phyloP scores from a whole-genome alignment of 2,888 invertebrate genomes.

The Andrena praecox region DNA sequence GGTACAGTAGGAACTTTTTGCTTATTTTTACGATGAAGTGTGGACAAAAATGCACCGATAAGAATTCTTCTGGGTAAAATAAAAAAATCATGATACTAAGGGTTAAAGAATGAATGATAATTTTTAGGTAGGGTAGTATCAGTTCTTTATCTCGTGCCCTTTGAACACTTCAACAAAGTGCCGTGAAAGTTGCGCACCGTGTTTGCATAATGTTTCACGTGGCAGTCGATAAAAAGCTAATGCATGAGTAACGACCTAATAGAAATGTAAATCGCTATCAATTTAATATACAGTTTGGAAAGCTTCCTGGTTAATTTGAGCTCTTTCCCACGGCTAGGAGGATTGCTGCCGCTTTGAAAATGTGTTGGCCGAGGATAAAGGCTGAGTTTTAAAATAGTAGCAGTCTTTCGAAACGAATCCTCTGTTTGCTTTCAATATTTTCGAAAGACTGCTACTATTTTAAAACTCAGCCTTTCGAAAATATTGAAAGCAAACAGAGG shows the following conservation, averaged over 20 bases:
- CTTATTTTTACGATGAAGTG: too few relatives aligned
- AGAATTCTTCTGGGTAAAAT: too few relatives aligned
- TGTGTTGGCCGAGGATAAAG: too few relatives aligned
- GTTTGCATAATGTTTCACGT: conserved; percentile 8
- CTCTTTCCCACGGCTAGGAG: not conserved
- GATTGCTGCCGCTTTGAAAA: not conserved
- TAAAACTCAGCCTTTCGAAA: too few relatives aligned
- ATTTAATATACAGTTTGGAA: conserved; percentile 56
- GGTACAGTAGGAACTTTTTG: too few relatives aligned
- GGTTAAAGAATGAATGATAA: not conserved
- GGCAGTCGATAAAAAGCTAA: conserved; percentile 53
- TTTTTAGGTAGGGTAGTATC: not conserved
- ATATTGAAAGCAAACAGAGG: too few relatives aligned
- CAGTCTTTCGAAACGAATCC: too few relatives aligned
- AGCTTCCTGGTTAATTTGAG: conserved; percentile 17
- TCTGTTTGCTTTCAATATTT: too few relatives aligned
- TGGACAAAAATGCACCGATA: too few relatives aligned
- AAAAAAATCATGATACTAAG: too few relatives aligned
- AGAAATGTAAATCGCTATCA: conserved; percentile 62
- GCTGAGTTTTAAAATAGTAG: too few relatives aligned
- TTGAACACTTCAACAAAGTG: not conserved
- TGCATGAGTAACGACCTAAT: conserved; percentile 61
- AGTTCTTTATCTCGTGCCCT: not conserved
- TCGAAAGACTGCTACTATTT: too few relatives aligned
- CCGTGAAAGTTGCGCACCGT: not conserved